These are phyloP conservation scores for Parauchenoglanis punctatus DNA, from an alignment of 2,797 vertebrate species.

Conservation along the genomic window DNA sequence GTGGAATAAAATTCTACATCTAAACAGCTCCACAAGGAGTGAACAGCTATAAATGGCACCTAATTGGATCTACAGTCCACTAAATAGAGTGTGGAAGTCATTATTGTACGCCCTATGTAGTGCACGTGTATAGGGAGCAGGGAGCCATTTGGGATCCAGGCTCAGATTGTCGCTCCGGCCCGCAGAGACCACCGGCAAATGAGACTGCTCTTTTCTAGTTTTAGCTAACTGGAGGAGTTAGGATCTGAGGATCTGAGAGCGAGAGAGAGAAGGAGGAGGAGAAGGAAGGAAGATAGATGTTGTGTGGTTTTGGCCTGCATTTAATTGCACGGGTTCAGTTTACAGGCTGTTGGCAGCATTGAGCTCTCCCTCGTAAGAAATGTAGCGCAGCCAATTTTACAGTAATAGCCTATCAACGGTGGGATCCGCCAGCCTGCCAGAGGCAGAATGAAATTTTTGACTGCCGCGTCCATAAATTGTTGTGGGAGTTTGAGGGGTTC, in stretches of 20 bases:
- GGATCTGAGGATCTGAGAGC: neutral
- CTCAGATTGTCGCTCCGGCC: neutral
- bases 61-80: slow-evolving; percentile 4
- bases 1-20: neutral
- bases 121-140: slow-evolving; percentile 29
- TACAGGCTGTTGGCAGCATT: slow-evolving; percentile 33
- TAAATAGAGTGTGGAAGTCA: slow-evolving; percentile 15
- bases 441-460: slow-evolving; percentile 47
- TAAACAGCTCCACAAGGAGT: neutral
- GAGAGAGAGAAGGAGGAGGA: neutral
- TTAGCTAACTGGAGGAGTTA: neutral
- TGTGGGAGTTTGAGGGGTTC: neutral
- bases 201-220: slow-evolving; percentile 30
- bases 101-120: slow-evolving; percentile 25
- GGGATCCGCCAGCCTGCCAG: slow-evolving; percentile 2
- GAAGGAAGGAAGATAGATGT: slow-evolving; percentile 1
- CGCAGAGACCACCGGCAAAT: slow-evolving; percentile 18
- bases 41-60: slow-evolving; percentile 12
- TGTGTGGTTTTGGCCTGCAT: slow-evolving; percentile 34
- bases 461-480: slow-evolving; percentile 20
- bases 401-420: slow-evolving; percentile 37
- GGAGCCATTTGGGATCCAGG: slow-evolving; percentile 18
- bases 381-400: slow-evolving; percentile 34
- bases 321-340: slow-evolving; percentile 30
- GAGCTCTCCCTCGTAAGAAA: slow-evolving; percentile 31